Conservation (phyloP, 2,113 vertebrate species). For the Saguinus imperator region DNA sequence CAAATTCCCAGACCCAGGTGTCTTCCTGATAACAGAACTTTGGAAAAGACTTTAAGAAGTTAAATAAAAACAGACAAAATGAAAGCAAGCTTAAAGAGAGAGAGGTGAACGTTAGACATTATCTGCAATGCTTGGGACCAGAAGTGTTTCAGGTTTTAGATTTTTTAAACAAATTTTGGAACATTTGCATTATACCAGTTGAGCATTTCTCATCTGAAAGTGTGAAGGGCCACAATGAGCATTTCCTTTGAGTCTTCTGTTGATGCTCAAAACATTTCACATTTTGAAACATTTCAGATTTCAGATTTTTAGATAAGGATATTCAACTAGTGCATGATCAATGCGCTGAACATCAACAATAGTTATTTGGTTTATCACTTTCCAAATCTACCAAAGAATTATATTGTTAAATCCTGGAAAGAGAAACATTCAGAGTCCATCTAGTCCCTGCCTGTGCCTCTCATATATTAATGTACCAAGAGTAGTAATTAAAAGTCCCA, state of each 20-base stretch:
- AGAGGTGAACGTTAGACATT: neutral
- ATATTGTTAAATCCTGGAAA: neutral
- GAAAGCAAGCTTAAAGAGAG: neutral
- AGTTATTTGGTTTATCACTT: neutral
- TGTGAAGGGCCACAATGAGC: neutral
- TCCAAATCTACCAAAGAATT: neutral
- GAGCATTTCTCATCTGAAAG: neutral
- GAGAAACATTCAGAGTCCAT: neutral
- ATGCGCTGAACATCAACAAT: neutral
- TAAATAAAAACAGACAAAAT: conserved; percentile 14
- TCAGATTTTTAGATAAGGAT: neutral
- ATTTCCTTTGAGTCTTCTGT: neutral
- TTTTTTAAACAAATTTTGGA: fast-evolving
- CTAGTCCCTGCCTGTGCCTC: neutral
- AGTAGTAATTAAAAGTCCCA: conserved; percentile 16
- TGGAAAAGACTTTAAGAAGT: neutral
- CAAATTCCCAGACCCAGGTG: neutral
- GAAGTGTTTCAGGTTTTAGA: neutral
- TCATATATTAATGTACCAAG: neutral
- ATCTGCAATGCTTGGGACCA: neutral
- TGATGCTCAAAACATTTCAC: neutral
- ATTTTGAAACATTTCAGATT: neutral
- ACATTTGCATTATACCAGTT: neutral
- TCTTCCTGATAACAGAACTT: neutral
- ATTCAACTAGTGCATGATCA: neutral